A percentile compares a stretch with the other conserved stretches of the same genome.
Conservation (phyloP, 2,888 invertebrate genomes). For the Seira musarum region DNA sequence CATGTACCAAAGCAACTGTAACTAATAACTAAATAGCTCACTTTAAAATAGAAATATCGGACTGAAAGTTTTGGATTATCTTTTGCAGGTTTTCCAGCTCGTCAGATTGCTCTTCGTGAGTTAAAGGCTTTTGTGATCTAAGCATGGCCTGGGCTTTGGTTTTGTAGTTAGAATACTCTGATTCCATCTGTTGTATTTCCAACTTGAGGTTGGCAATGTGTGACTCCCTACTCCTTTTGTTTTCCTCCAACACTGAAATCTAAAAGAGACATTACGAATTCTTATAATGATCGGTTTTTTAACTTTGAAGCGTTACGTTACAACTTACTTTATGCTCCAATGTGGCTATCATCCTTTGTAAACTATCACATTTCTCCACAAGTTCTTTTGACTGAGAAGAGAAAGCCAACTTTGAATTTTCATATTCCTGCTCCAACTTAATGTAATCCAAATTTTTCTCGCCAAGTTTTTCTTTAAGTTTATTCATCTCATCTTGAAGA, state of each 20-base stretch:
- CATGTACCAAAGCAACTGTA: too few relatives aligned
- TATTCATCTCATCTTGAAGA: constrained; percentile 66
- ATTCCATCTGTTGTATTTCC: constrained; percentile 68
- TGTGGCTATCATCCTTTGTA: constrained; percentile 58
- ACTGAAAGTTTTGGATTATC: constrained; percentile 68
- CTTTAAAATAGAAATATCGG: constrained; percentile 67
- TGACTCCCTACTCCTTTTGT: constrained; percentile 66
- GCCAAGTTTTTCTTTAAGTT: constrained; percentile 63
- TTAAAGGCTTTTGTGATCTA: constrained; percentile 65
- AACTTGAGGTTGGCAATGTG: constrained; percentile 67
- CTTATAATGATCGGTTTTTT: background rate
- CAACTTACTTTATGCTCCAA: constrained; percentile 66
- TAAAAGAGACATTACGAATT: constrained; percentile 30
- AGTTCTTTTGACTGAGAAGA: constrained; percentile 66
- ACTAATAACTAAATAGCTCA: constrained; percentile 39
- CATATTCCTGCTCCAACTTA: constrained; percentile 64
- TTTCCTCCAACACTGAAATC: constrained; percentile 68
- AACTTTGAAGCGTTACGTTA: background rate
- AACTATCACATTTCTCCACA: constrained; percentile 58
- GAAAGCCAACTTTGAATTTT: constrained; percentile 63
- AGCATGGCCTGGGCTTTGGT: constrained; percentile 68
- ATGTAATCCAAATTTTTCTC: constrained; percentile 65
- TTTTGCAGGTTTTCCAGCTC: constrained; percentile 68
- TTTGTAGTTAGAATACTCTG: constrained; percentile 68
- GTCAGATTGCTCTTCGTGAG: constrained; percentile 53